phyloP scores from a whole-genome alignment of 1,140 invertebrate species.

The Cylas formicarius region DNA sequence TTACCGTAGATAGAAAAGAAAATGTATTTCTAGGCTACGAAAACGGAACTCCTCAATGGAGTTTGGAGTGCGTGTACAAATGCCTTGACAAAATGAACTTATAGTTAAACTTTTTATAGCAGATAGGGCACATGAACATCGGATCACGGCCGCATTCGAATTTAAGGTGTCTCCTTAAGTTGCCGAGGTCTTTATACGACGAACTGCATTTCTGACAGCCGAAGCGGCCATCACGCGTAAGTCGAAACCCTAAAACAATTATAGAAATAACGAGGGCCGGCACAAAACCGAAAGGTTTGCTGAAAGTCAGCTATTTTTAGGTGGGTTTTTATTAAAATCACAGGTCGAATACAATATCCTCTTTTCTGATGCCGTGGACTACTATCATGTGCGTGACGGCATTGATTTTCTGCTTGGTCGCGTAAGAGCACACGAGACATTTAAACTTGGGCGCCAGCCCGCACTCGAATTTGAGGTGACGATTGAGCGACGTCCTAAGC shows the following conservation, averaged over 20 bases:
- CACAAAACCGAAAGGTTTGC: neutral
- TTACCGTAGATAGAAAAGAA: no score
- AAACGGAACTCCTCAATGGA: neutral
- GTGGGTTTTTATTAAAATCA: neutral
- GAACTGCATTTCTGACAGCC: conserved; percentile 18
- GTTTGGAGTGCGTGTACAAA: conserved; percentile 13
- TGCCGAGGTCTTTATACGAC: conserved; percentile 15
- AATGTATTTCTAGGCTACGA: no score
- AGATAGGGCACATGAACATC: conserved; percentile 54
- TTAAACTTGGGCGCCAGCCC: conserved; percentile 56
- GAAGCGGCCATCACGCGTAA: conserved; percentile 17
- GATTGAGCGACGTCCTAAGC: conserved; percentile 48
- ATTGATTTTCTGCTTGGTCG: conserved; percentile 25
- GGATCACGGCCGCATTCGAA: conserved; percentile 66
- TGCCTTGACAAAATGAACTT: conserved; percentile 24
- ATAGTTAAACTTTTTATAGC: conserved; percentile 23
- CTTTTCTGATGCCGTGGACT: conserved; percentile 9
- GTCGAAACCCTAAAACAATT: neutral
- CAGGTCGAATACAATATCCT: neutral
- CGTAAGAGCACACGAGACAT: conserved; percentile 39
- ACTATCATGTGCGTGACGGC: conserved; percentile 23
- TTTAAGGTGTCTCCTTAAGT: conserved; percentile 48
- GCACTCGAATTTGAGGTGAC: conserved; percentile 62
- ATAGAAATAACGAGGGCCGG: conserved; percentile 1
- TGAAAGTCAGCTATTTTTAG: neutral